Conservation (phyloP, 2,113 vertebrate species). For the Potamarius usumacintae region DNA sequence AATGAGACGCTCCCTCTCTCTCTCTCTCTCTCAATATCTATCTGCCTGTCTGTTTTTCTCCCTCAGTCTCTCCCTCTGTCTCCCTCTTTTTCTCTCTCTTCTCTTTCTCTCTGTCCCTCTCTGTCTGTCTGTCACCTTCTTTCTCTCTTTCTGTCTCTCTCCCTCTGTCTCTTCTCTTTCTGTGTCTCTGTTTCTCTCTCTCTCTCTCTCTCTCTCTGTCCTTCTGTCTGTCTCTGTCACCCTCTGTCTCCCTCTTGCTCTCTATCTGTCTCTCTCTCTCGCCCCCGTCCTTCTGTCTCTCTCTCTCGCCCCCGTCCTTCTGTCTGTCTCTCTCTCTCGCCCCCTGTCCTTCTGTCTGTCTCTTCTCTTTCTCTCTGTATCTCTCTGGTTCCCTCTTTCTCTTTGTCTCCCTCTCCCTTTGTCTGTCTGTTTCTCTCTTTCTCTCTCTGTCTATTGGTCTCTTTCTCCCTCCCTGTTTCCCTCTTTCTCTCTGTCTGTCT, state of each 20-base stretch:
- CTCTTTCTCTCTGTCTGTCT: not conserved
- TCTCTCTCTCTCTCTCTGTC: not conserved
- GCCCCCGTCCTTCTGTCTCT: not conserved
- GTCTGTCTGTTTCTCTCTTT: not conserved
- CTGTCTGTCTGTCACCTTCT: not conserved
- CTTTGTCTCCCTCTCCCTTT: not conserved
- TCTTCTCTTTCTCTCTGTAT: not conserved
- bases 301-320: not conserved
- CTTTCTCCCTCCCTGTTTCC: not conserved
- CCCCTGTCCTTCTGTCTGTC: not conserved
- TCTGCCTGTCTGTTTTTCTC: not conserved
- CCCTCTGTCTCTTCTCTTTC: not conserved
- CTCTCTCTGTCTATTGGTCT: not conserved
- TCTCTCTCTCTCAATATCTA: not conserved
- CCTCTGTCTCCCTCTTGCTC: not conserved
- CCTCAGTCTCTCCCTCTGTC: not conserved
- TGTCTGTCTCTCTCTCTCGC: not conserved
- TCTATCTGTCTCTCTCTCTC: not conserved
- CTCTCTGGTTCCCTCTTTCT: not conserved
- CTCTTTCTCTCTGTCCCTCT: not conserved
- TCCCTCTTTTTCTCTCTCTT: not conserved
- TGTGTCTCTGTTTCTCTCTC: not conserved
- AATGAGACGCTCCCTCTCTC: constrained; percentile 20
- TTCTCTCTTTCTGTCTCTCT: not conserved
- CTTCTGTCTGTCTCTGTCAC: not conserved